These are phyloP conservation scores for Alosa alosa DNA, from an alignment of 2,113 vertebrate species.

Conservation along the genomic window DNA sequence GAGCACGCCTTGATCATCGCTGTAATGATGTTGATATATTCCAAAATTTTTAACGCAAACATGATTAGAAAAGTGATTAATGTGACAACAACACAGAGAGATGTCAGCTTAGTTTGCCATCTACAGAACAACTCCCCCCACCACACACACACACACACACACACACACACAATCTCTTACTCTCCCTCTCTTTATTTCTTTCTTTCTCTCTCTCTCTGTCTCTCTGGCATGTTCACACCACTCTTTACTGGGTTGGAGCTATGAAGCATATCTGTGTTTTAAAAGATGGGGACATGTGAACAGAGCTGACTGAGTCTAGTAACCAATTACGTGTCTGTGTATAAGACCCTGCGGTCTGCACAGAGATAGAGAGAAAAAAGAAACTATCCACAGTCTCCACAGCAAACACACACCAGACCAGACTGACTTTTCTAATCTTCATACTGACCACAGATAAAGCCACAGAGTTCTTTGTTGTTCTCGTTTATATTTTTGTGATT, in stretches of 20 bases:
- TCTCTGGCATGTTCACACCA: background rate
- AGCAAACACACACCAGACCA: background rate
- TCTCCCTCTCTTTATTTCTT: background rate
- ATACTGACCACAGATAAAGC: background rate
- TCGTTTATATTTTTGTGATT: background rate
- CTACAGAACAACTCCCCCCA: slow-evolving; percentile 27
- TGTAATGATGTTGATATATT: slow-evolving; percentile 52
- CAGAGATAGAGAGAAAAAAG: background rate
- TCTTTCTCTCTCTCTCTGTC: background rate
- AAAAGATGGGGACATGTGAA: background rate
- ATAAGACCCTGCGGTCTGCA: background rate
- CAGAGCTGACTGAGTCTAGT: background rate
- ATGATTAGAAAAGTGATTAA: slow-evolving; percentile 59
- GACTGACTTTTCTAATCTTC: background rate
- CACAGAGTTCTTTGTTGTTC: background rate
- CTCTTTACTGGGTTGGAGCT: background rate
- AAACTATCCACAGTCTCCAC: background rate
- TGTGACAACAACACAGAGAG: slow-evolving; percentile 48
- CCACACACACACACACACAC: background rate
- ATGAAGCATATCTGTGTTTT: background rate
- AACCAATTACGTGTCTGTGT: background rate
- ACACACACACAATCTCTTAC: background rate
- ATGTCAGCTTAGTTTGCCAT: slow-evolving; percentile 55
- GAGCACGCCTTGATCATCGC: slow-evolving; percentile 40
- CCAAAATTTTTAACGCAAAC: slow-evolving; percentile 44